phyloP scores from a whole-genome alignment of 2,888 invertebrate species.

The Pristionchus exspectatus region DNA sequence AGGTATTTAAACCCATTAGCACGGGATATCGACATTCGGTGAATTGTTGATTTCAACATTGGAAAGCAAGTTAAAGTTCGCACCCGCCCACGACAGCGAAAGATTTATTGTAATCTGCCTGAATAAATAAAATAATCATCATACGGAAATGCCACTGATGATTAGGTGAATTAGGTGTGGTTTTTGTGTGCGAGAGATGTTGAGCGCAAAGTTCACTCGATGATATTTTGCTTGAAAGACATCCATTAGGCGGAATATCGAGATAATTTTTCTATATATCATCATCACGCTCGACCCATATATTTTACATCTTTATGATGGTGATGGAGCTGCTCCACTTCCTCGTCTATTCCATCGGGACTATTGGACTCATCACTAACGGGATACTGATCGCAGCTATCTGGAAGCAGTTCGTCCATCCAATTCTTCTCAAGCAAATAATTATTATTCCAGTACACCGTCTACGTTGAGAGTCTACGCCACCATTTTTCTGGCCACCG shows the following conservation, averaged over 20 bases:
- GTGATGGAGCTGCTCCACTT: neutral
- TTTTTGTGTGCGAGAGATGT: neutral
- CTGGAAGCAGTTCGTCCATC: neutral
- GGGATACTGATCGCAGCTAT: neutral
- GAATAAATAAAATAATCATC: neutral
- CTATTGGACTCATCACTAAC: neutral
- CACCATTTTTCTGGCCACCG: neutral
- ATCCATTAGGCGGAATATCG: neutral
- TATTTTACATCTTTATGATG: too few relatives aligned
- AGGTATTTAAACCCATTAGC: too few relatives aligned
- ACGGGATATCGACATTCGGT: too few relatives aligned
- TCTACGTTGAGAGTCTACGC: neutral
- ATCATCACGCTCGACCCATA: too few relatives aligned
- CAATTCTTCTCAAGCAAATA: neutral
- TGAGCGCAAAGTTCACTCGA: neutral
- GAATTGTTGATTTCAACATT: too few relatives aligned
- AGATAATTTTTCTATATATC: neutral
- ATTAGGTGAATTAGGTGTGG: too few relatives aligned
- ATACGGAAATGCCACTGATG: neutral
- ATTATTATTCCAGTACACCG: neutral
- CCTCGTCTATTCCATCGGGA: neutral
- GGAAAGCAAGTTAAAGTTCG: too few relatives aligned
- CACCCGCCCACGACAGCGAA: too few relatives aligned
- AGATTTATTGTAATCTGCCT: too few relatives aligned
- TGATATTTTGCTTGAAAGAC: neutral